A percentile compares a stretch with the other conserved stretches of the same genome.
These are phyloP conservation scores for Melanotaenia trifasciata DNA, from an alignment of 2,797 vertebrate genomes.

Conservation along the genomic window DNA sequence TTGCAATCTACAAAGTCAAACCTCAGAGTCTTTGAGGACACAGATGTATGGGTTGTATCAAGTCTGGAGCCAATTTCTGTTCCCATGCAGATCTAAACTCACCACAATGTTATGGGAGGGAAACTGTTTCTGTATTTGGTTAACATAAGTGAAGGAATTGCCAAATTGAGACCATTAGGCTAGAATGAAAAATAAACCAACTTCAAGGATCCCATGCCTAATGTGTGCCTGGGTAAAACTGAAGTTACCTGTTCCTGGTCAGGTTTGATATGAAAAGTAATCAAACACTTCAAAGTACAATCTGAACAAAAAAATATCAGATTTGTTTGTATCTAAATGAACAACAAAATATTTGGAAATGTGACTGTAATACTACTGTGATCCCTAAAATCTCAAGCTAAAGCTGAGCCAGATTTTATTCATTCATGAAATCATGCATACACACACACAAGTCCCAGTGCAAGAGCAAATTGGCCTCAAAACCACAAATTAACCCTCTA, in stretches of 20 bases:
- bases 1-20: slow-evolving; percentile 76
- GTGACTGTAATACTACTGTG: not conserved
- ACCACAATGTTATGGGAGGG: slow-evolving; percentile 72
- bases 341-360: not conserved
- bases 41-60: slow-evolving; percentile 69
- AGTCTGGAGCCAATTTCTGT: slow-evolving; percentile 75
- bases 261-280: not conserved
- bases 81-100: slow-evolving; percentile 59
- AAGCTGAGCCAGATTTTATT: slow-evolving; percentile 28
- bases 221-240: slow-evolving; percentile 9
- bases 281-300: not conserved
- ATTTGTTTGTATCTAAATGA: not conserved
- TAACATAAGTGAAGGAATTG: slow-evolving; percentile 55
- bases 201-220: slow-evolving; percentile 31
- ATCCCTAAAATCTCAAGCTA: slow-evolving; percentile 4
- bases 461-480: slow-evolving; percentile 65
- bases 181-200: slow-evolving; percentile 66
- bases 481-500: slow-evolving; percentile 72
- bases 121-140: slow-evolving; percentile 69
- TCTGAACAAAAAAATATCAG: not conserved
- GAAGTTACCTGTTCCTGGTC: slow-evolving; percentile 19
- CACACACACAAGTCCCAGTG: slow-evolving; percentile 44
- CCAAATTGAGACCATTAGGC: slow-evolving; percentile 57
- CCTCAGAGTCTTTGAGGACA: slow-evolving; percentile 77
- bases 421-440: slow-evolving; percentile 48